Conservation (phyloP, 2,113 vertebrate species). For the Gadus macrocephalus region DNA sequence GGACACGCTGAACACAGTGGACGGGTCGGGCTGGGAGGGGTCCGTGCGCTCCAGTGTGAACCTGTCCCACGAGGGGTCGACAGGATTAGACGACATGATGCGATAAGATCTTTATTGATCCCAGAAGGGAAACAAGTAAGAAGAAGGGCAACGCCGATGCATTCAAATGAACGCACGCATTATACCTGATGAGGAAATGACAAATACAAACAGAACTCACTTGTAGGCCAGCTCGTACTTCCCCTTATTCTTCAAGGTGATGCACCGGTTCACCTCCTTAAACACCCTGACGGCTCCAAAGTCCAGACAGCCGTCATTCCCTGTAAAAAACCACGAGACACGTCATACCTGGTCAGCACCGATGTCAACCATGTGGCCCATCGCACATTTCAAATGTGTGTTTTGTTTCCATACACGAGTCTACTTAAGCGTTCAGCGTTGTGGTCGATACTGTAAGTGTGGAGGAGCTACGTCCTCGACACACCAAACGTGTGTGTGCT, state of each 20-base stretch:
- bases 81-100: background rate
- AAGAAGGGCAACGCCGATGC: no score
- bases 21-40: constrained; percentile 45
- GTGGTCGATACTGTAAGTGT: no score
- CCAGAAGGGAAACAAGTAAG: no score
- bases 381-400: no score
- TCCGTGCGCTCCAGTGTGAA: constrained; percentile 67
- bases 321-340: constrained; percentile 40
- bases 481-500: background rate
- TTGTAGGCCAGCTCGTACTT: constrained; percentile 81
- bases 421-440: no score
- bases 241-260: constrained; percentile 85
- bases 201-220: constrained; percentile 61
- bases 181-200: background rate
- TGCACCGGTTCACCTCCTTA: constrained; percentile 69
- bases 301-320: constrained; percentile 75
- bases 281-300: constrained; percentile 80
- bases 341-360: background rate
- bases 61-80: constrained; percentile 58
- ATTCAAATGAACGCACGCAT: no score
- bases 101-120: background rate
- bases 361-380: no score
- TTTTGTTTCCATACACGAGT: no score
- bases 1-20: constrained; percentile 72
- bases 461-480: background rate